phyloP scores from a whole-genome alignment of 2,888 invertebrate species.

The Hydriomena furcata region DNA sequence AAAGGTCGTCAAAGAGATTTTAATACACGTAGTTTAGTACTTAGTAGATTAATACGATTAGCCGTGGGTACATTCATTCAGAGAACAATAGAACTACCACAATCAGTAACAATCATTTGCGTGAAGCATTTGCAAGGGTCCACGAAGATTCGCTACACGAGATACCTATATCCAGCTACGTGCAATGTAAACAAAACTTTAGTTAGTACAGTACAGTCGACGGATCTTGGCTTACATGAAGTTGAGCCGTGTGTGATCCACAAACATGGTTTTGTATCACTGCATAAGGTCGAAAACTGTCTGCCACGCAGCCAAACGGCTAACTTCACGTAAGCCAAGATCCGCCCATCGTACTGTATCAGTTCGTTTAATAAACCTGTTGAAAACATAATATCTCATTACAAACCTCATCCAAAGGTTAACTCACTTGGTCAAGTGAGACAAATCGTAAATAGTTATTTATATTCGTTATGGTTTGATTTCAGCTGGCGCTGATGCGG shows the following conservation, averaged over 20 bases:
- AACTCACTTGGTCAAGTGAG: background rate
- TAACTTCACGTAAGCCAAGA: too few relatives aligned
- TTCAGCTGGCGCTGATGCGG: constrained; percentile 88
- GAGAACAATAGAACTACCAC: constrained; percentile 23
- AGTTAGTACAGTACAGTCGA: too few relatives aligned
- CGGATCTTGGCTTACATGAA: too few relatives aligned
- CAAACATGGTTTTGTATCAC: too few relatives aligned
- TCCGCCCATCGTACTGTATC: too few relatives aligned
- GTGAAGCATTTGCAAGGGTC: constrained; percentile 14
- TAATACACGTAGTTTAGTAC: constrained; percentile 4
- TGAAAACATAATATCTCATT: background rate
- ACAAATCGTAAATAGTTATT: constrained; percentile 12
- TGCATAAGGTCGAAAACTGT: too few relatives aligned
- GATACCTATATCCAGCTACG: too few relatives aligned
- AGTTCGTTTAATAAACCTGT: too few relatives aligned
- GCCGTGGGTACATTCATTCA: constrained; percentile 14
- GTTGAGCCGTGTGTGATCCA: too few relatives aligned
- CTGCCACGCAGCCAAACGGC: too few relatives aligned
- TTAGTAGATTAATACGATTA: constrained; percentile 12
- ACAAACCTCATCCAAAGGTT: background rate
- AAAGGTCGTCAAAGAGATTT: background rate
- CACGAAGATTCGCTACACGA: constrained; percentile 7
- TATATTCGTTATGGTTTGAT: constrained; percentile 33
- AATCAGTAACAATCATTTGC: constrained; percentile 13
- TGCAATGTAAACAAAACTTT: too few relatives aligned